Evolutionary conservation across 2,888 invertebrate species (phyloP), one percentile per base, ranked within the genome.

Genomic region (Uloborus plumipes): DNA sequence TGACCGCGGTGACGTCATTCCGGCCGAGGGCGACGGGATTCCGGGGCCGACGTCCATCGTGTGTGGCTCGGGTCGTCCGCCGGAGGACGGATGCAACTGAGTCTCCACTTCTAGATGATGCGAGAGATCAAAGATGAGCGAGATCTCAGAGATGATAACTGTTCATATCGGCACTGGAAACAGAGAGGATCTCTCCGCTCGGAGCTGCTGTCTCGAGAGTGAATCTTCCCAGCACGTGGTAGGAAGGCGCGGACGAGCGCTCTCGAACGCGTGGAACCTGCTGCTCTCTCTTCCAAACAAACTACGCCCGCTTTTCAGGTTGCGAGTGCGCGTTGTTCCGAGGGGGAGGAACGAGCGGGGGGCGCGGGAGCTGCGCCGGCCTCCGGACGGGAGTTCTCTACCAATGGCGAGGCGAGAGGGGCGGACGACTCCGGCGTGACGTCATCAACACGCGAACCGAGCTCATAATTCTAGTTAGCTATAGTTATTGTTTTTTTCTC

Each of bases 1-100:
- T 31, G 84, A 79, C n/a, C 74, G 53, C 47, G 78, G 84, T 9
- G 84, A 84, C n/a, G 84, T 65, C 78, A 84, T 59, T 26, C 74
- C 78, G 18, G 69, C 47, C 55, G 69, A 47, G 61, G 84, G 78
- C 65, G 84, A 77, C 6, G 77, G 26, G 6, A 73, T 69, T 70
- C 72, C 73, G 67, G 67, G 64, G 26, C 26, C 26, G 69, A 67
- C 71, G 51, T 84, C 84, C 84, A 84, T 26, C 26, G 26, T 26
- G 26, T 26, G 26, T 26, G 26, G 26, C 26, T 26, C 26, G 26
- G 26, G 26, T 2, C 26, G 26, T 26, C 26, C 26, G 26, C 4
- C 26, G 26, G 4, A 26, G 26, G 26, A 26, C 26, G 26, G 26
- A 26, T 26, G 26, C 2, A 26, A 26, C 26, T 26, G 26, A 2